Conservation (phyloP, 2,797 vertebrate genomes). For the Malacoraja senta region DNA sequence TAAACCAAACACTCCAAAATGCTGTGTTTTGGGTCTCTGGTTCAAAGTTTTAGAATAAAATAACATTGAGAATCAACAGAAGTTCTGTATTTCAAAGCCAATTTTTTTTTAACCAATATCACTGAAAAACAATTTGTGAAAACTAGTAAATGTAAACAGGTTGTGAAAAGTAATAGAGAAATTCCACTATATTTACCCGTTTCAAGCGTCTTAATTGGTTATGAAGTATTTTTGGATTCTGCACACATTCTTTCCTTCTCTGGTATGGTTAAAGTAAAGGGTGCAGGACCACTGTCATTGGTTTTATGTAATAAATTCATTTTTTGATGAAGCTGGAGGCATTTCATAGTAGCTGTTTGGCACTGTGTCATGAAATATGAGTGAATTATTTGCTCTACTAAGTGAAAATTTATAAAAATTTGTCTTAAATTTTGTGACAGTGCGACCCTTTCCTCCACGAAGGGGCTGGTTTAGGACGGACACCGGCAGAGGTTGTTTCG, state of each 20-base stretch:
- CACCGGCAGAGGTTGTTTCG: constrained; percentile 93
- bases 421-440: constrained; percentile 51
- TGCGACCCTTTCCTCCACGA: constrained; percentile 98
- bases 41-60: not conserved
- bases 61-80: not conserved
- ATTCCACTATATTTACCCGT: not conserved
- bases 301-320: not conserved
- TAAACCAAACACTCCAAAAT: not conserved
- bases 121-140: not conserved
- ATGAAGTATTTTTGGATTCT: not conserved
- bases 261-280: not conserved
- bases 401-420: not conserved
- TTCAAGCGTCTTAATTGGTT: not conserved
- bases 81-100: not conserved
- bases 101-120: not conserved
- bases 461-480: constrained; percentile 88
- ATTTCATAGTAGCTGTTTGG: not conserved
- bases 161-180: not conserved
- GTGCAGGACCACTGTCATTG: not conserved
- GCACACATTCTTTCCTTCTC: not conserved
- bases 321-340: not conserved
- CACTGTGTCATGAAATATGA: not conserved
- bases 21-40: constrained; percentile 49
- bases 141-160: not conserved
- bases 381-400: not conserved